Conservation (phyloP, 2,797 vertebrate genomes). For the Poeciliopsis turneri region DNA sequence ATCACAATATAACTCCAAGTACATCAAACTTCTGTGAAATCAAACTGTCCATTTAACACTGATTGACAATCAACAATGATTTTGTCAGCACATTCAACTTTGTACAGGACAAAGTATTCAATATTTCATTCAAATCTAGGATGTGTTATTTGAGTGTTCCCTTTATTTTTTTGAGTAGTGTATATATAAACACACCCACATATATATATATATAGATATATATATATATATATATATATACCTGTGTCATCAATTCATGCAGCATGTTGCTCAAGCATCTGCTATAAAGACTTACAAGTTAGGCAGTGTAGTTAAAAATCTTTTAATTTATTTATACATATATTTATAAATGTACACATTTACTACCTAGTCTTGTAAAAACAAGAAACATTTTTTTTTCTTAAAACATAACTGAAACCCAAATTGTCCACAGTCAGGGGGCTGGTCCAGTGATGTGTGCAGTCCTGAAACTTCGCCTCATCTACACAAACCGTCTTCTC, state of each 20-base stretch:
- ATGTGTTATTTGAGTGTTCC: no score
- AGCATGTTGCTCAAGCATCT: neutral
- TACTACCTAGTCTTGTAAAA: slow-evolving; percentile 76
- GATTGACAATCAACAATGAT: no score
- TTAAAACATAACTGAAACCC: slow-evolving; percentile 61
- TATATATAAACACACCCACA: no score
- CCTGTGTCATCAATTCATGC: neutral
- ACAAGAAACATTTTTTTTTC: slow-evolving; percentile 67
- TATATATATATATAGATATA: no score
- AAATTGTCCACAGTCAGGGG: slow-evolving; percentile 29
- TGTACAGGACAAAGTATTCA: no score
- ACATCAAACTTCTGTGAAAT: no score
- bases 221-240: no score
- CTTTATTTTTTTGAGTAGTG: no score
- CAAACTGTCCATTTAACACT: no score
- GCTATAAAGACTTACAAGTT: neutral
- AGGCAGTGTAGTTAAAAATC: slow-evolving; percentile 82
- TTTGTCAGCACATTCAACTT: no score
- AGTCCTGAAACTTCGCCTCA: slow-evolving; percentile 19
- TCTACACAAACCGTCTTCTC: slow-evolving; percentile 28
- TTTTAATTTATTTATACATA: slow-evolving; percentile 87
- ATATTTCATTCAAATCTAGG: no score
- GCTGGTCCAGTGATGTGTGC: slow-evolving; percentile 27
- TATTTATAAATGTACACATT: slow-evolving; percentile 87
- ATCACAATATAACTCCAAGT: no score